Evolutionary conservation across 1,140 invertebrate genomes (phyloP).

Genomic region (Diachasmimorpha longicaudata): DNA sequence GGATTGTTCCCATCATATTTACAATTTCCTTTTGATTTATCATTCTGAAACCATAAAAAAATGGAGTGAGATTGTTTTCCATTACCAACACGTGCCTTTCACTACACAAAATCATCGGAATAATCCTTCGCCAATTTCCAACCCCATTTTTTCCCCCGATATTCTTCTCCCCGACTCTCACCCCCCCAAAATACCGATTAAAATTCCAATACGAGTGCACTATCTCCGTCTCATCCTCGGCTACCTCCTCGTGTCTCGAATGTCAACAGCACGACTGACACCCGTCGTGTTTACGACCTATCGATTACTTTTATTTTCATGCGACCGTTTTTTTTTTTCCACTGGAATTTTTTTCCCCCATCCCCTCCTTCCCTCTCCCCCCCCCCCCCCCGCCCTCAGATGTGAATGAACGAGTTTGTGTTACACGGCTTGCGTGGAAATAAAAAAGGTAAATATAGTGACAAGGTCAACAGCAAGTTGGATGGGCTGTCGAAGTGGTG

Average conservation of each 20-base stretch:
- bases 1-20: too few species aligned
- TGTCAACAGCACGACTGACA: background rate
- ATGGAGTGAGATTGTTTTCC: too few species aligned
- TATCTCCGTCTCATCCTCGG: background rate
- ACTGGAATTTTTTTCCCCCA: background rate
- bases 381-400: background rate
- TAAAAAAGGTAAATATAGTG: conserved; percentile 2
- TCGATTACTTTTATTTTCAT: conserved; percentile 4
- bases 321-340: background rate
- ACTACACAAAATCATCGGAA: too few species aligned
- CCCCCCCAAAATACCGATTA: background rate
- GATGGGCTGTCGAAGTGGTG: background rate
- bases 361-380: background rate
- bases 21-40: too few species aligned
- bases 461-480: conserved; percentile 7
- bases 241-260: background rate
- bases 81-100: too few species aligned
- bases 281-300: background rate
- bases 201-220: background rate
- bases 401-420: conserved; percentile 8
- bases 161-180: background rate
- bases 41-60: too few species aligned
- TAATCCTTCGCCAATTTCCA: too few species aligned
- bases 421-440: background rate
- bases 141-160: background rate